Evolutionary conservation across 2,113 vertebrate species (phyloP).

Genomic region (Osmerus eperlanus): DNA sequence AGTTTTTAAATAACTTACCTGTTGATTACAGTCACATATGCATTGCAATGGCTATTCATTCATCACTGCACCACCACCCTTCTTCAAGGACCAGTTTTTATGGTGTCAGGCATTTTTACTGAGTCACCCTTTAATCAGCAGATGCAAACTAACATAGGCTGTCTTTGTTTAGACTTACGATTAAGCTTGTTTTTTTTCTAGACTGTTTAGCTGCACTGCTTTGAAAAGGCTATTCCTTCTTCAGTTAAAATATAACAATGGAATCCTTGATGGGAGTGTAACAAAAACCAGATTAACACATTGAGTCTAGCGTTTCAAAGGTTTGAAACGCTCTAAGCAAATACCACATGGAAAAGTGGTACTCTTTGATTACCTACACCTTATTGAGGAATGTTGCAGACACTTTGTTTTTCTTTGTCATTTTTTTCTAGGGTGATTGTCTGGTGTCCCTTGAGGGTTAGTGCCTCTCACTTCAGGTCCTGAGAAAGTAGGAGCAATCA

Average conservation of each 20-base stretch:
- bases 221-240: slow-evolving; percentile 40
- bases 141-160: slow-evolving; percentile 32
- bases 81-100: too few relatives aligned
- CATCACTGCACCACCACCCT: too few relatives aligned
- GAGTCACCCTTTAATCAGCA: too few relatives aligned
- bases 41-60: too few relatives aligned
- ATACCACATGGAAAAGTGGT: neutral
- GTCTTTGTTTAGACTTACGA: too few relatives aligned
- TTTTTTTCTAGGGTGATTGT: neutral
- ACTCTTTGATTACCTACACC: neutral
- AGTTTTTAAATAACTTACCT: too few relatives aligned
- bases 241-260: slow-evolving; percentile 41
- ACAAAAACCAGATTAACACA: slow-evolving; percentile 35
- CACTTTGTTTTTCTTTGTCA: neutral
- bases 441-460: neutral
- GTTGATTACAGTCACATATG: too few relatives aligned
- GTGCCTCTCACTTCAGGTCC: neutral
- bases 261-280: slow-evolving; percentile 26
- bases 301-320: slow-evolving; percentile 38
- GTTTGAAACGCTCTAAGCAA: slow-evolving; percentile 7
- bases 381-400: neutral
- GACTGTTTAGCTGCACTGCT: slow-evolving; percentile 22
- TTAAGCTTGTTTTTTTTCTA: slow-evolving; percentile 32
- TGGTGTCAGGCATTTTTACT: too few relatives aligned
- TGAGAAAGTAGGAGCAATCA: neutral